Evolutionary conservation across 1,140 invertebrate genomes (phyloP), one percentile per base, ranked within the genome.

Genomic region (Drosophila nigromelanica): DNA sequence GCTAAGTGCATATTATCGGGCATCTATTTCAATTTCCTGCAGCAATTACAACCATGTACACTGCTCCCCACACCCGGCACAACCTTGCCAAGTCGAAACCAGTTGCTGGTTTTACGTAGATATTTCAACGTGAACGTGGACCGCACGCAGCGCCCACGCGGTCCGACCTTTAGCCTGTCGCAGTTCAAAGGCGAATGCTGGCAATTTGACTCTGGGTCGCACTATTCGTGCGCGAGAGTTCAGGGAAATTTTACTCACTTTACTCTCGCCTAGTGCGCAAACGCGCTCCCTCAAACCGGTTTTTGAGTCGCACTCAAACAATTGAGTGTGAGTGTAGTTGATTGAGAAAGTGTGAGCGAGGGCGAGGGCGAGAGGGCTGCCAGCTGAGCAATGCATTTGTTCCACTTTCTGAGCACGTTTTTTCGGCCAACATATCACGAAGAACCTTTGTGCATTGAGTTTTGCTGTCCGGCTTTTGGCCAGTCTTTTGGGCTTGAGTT

Each of bases 21-120:
- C 83, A 89, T 87, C 82, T 87, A 87, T 87, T 89, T 87, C 83
- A 87, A 82, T 87, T 87, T 87, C 83, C 79, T 75, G 64, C 68
- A 78, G 82, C 83, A 87, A 87, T 89, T 87, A 89, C 77, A 85
- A 77, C 39, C 45, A 37, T 73, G 64, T 40, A 62, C 50, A 10
- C 27, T 8, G 11, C 11, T 24, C 35, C 45, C 18, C 24, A 0
- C 1, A 5, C 51, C 37, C 5, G 0, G n/a, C 30, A 12, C 10
- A n/a, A 5, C 8, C 8, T 1, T 8, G 7, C 10, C 35, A 12
- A 8, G 35, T 14, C 50, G 37, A 58, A 66, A 71, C 69, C 52
- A 72, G 68, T 71, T 71, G 68, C 68, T 71, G 43, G 2, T 42
- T 72, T 66, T 66, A 72, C 69, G 69, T 72, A 67, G 42, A 59